Evolutionary conservation across 2,113 vertebrate genomes (phyloP), one percentile per base, ranked within the genome.

Genomic region (Ahaetulla prasina): DNA sequence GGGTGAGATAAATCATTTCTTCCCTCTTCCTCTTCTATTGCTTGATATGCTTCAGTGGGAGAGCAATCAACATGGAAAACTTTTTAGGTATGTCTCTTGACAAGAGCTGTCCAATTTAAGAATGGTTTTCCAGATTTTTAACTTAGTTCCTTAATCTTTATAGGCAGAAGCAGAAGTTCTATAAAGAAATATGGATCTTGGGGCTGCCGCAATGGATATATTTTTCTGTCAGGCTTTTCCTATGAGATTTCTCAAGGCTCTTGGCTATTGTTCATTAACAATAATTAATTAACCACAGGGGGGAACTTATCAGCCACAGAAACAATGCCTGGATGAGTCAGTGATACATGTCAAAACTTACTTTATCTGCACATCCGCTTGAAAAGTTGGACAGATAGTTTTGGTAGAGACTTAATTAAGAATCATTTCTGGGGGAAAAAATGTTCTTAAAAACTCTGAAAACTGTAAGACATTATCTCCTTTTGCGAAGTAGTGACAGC

Each of bases 351-450:
- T 85, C 53, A 89, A 49, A 89, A 85, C 45, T 35, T 89, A 85
- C 68, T 89, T 89, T 89, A 89, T 85, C 80, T 89, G 88, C 74
- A 85, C 45, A 60, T 47, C 52, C 45, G 2, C 57, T 85, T 92
- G 49, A 89, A 92, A 92, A 85, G 88, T 85, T 91, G 47, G 74
- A 89, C 35, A 85, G 49, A 45, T 12, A 30, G 6, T 94, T 92
- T 90, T 45, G 53, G 53, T 52, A 16, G 86, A 54, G 91, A 68
- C 11, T 18, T 63, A 30, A 50, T 93, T 89, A 43, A 89, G 68
- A 60, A 50, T 39, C 10, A 80, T n/a, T 74, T 90, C 60, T 55
- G 43, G 50, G 39, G 7, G 88, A 50, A 90, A 91, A 87, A 23
- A n/a, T 88, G n/a, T 52, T 47, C 3, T 35, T 57, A 90, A 84